These are phyloP conservation scores for Chymomyza costata DNA, from an alignment of 1,140 invertebrate species.

Conservation along the genomic window DNA sequence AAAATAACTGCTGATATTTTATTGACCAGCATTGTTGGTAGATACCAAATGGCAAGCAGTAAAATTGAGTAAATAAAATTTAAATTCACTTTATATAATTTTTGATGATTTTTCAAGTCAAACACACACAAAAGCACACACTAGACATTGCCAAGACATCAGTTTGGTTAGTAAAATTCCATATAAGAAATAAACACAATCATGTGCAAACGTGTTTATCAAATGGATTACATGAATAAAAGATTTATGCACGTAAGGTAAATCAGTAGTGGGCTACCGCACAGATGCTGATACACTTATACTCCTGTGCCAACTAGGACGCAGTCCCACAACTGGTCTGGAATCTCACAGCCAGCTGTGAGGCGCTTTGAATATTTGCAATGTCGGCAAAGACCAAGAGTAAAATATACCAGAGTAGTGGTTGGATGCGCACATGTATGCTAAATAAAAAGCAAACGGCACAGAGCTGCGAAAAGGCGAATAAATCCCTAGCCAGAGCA, in stretches of 20 bases:
- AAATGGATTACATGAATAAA: slow-evolving; percentile 74
- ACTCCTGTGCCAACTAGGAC: too few relatives aligned
- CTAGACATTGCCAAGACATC: slow-evolving; percentile 2
- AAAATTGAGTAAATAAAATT: slow-evolving; percentile 69
- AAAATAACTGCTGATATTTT: too few relatives aligned
- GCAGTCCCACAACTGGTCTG: neutral
- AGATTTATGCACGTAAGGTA: slow-evolving; percentile 71
- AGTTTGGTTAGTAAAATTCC: slow-evolving; percentile 37
- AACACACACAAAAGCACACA: slow-evolving; percentile 16
- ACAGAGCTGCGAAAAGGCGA: slow-evolving; percentile 2
- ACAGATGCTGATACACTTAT: slow-evolving; percentile 17
- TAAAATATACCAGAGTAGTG: slow-evolving; percentile 58
- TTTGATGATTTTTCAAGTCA: slow-evolving; percentile 70
- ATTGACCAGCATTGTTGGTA: too few relatives aligned
- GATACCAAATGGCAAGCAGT: slow-evolving; percentile 53
- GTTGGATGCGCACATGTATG: slow-evolving; percentile 69
- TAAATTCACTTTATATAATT: slow-evolving; percentile 72
- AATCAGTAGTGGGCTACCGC: slow-evolving; percentile 68
- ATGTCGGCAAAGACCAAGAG: neutral
- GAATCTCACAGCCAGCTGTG: neutral
- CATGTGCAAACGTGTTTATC: slow-evolving; percentile 71
- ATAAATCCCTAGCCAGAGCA: too few relatives aligned
- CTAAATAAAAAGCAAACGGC: slow-evolving; percentile 33
- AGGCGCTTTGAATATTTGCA: neutral
- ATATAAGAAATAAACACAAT: slow-evolving; percentile 64